Evolutionary conservation across 2,113 vertebrate genomes (phyloP), one percentile per base, ranked within the genome.

Genomic region (Callipepla squamata): DNA sequence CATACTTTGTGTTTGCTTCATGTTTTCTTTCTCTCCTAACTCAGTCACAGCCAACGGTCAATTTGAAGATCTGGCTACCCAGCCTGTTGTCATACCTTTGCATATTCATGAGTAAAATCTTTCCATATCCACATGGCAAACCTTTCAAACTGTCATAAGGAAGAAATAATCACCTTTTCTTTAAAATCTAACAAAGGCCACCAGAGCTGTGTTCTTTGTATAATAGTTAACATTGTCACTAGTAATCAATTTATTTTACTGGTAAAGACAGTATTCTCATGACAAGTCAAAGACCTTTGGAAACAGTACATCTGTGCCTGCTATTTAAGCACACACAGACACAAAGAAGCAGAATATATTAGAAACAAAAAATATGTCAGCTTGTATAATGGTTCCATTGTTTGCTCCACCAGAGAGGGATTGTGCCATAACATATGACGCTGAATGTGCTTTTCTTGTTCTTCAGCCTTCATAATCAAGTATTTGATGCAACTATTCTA

Each of bases 291-390:
- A 97, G 97, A 97, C 97, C 97, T 97, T 96, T 97, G 97, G 96
- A 97, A 97, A 96, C 93, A 95, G 96, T 97, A 97, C 97, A 97
- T 97, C 97, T 97, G 97, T 95, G 96, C 96, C 95, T 97, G 93
- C 97, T 97, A 97, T 97, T 97, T 97, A 97, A 97, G 96, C 95
- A 96, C 93, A 96, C 95, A 88, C 95, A 95, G 96, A 94, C 92
- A 97, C 97, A 97, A 97, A 97, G 96, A 85, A 91, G 75, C 87
- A 96, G 97, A 97, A 97, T 97, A 97, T 96, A 96, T 97, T 97
- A 97, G 96, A 97, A 97, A 97, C 97, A 97, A 97, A 97, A 97
- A 97, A 97, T 97, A 97, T 97, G 97, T 97, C 97, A 97, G 95
- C 90, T 90, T 94, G 93, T 96, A 97, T 96, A 97, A 97, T 96